Evolutionary conservation across 2,797 vertebrate genomes (phyloP), one percentile per base, ranked within the genome.

Genomic region (Geotrypetes seraphini): DNA sequence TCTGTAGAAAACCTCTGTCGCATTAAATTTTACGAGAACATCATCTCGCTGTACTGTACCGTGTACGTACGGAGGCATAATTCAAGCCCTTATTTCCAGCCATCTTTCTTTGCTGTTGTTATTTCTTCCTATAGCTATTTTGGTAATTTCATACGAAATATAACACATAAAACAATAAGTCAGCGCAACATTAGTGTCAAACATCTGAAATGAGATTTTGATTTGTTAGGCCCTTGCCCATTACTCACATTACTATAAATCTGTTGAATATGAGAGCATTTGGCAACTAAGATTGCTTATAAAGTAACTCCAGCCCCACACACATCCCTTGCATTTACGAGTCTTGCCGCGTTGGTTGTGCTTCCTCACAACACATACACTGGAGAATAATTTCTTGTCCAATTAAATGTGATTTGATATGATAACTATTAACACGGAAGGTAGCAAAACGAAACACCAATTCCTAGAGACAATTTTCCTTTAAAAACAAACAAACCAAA

Each of bases 121-220:
- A 21, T 29, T 64, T 43, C 30, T 65, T 72, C 48, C 48, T 53
- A 50, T 39, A 71, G 50, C 45, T 67, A 39, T 66, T 73, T 64
- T 31, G 25, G 59, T 60, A 69, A 72, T 69, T 74, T 76, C 71
- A 69, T 77, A 72, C 79, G 66, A 75, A 79, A 78, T 78, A 56
- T 71, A 75, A 88, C 80, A 59, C 53, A 57, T 46, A 60, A 71
- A 70, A 77, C 60, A 75, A 45, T 81, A 79, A 73, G 73, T 86
- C 79, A 82, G 63, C 59, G 65, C 62, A 57, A 49, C 78, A 79
- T 79, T 81, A 79, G 56, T 65, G 81, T 79, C 85, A 78, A 70
- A 74, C 63, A 69, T 81, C 69, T 57, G 62, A 86, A 86, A 90
- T 87, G 78, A 87, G 77, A 85, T 85, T 88, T 85, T 88, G 84